Evolutionary conservation across 1,140 invertebrate species (phyloP), one percentile per base, ranked within the genome.

Genomic region (Megathymus violae): DNA sequence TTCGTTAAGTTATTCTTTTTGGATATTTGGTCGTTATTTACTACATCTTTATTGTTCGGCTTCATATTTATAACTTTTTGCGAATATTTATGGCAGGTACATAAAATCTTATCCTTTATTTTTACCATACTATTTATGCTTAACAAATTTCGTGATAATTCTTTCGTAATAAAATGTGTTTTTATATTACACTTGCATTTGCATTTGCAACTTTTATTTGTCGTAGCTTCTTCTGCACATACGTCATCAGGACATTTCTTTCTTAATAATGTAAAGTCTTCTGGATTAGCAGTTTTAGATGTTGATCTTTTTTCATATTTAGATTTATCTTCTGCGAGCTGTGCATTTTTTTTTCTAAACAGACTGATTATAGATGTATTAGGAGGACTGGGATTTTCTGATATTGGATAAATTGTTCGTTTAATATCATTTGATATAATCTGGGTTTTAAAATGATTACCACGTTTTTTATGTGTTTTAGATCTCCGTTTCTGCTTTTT

Each of bases 21-120:
- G 22, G 17, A 16, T 31, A 9, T 40, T 62, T 31, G 19, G n/a
- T 62, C 34, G 4, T 6, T 13, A 11, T 41, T 36, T 44, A 44
- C 22, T 44, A 40, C 46, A 44, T 10, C 14, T 27, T 5, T 27
- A 15, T 11, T 11, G 11, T 9, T 2, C 1, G 50, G 11, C 5
- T 41, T 52, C 1, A 41, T 11, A 38, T 51, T 38, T 11, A 38
- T 3, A 9, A 62, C 9, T 46, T 58, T 67, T 54, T 63, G 38
- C 1, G 66, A 63, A 54, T 63, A 62, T 38, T 62, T 63, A 10
- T 13, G 17, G 31, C 34, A 59, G 7, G 63, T 9, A n/a, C 13
- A 17, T 11, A 51, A 9, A 15, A 68, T 40, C 54, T 43, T 54
- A 40, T 56, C 51, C 17, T 52, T 62, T 11, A 64, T 16, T 58